Evolutionary conservation across 2,113 vertebrate species (phyloP).

Genomic region (Ahaetulla prasina): DNA sequence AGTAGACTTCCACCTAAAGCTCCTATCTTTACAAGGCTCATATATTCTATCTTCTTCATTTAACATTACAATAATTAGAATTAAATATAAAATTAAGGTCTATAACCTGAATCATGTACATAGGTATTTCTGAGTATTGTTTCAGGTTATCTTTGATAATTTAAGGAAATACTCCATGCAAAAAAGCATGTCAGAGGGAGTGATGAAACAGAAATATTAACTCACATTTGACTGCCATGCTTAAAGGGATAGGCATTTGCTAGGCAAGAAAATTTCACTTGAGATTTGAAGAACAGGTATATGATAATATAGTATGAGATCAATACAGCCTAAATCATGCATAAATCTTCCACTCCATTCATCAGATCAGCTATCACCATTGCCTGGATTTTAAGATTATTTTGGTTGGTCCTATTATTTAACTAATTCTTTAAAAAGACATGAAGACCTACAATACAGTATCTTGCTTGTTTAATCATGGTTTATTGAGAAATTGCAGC

Average conservation of each 20-base stretch:
- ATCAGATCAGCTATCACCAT: neutral
- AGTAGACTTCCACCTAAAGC: neutral
- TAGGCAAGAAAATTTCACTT: neutral
- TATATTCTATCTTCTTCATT: neutral
- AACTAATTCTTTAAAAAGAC: neutral
- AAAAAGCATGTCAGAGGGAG: neutral
- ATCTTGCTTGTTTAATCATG: neutral
- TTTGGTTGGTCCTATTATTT: neutral
- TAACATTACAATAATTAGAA: neutral
- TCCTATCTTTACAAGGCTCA: neutral
- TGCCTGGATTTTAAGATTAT: neutral
- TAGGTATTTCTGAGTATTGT: neutral
- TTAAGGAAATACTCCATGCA: neutral
- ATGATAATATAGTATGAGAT: neutral
- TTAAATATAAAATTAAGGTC: neutral
- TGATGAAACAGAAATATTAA: neutral
- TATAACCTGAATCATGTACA: neutral
- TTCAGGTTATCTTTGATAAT: neutral
- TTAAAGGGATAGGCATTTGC: neutral
- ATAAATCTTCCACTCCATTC: neutral
- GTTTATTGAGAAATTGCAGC: neutral
- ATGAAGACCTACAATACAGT: neutral
- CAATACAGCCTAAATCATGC: neutral
- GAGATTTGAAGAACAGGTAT: neutral
- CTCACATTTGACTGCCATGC: too few relatives aligned